Evolutionary conservation across 1,140 invertebrate genomes (phyloP).

Genomic region (Aphelinus certus): DNA sequence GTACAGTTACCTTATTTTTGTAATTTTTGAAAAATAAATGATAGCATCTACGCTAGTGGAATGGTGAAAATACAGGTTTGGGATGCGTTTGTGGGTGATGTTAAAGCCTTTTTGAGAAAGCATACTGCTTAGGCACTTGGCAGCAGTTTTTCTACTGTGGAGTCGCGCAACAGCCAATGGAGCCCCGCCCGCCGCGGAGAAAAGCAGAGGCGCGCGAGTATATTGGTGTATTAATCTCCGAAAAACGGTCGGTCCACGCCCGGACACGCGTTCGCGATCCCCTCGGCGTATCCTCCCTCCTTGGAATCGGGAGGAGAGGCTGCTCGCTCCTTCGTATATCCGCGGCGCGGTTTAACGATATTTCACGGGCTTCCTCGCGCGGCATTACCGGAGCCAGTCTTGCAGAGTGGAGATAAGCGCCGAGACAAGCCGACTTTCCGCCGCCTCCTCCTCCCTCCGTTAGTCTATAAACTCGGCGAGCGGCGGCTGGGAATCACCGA

Average conservation of each 20-base stretch:
- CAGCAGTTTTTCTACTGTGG: too few species aligned
- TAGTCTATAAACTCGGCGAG: conserved; percentile 15
- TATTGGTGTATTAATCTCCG: conserved; percentile 5
- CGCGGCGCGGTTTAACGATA: conserved; percentile 58
- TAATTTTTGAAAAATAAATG: too few species aligned
- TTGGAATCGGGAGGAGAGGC: neutral
- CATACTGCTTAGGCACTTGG: too few species aligned
- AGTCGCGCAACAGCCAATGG: too few species aligned
- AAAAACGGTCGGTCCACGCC: conserved; percentile 14
- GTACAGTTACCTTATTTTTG: too few species aligned
- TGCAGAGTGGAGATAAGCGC: conserved; percentile 64
- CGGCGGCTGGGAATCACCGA: neutral
- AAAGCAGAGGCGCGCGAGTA: too few species aligned
- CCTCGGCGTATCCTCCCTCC: neutral
- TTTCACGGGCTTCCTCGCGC: conserved; percentile 58
- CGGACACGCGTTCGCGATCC: conserved; percentile 22
- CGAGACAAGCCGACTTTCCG: conserved; percentile 6
- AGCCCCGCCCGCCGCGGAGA: too few species aligned
- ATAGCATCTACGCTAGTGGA: too few species aligned
- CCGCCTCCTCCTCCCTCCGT: neutral
- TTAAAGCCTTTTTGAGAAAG: too few species aligned
- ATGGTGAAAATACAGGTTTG: too few species aligned
- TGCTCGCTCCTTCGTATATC: neutral
- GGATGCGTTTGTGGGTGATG: too few species aligned
- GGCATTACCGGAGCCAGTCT: conserved; percentile 65